phyloP scores from a whole-genome alignment of 2,797 vertebrate species.

The Xenopus petersii region DNA sequence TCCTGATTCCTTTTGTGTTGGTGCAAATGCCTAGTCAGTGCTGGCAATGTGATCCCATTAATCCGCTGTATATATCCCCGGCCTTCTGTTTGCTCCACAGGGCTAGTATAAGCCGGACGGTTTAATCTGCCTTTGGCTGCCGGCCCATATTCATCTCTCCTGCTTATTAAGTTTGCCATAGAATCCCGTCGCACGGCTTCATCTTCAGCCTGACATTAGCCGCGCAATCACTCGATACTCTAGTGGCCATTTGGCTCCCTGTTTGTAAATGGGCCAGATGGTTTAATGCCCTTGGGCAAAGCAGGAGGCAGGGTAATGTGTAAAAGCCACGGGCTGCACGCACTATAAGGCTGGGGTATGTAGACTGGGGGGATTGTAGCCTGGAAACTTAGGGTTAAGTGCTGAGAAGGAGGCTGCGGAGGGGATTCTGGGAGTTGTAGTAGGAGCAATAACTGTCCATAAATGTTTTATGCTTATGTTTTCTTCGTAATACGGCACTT shows the following conservation, averaged over 20 bases:
- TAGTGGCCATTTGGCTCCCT: too few species aligned
- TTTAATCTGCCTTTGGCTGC: conserved; percentile 28
- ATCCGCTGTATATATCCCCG: conserved; percentile 17
- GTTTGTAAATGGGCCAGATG: conserved; percentile 20
- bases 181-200: not conserved
- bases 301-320: conserved; percentile 15
- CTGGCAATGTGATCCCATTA: conserved; percentile 19
- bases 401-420: too few species aligned
- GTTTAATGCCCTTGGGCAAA: conserved; percentile 33
- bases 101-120: not conserved
- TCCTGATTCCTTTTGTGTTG: not conserved
- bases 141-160: conserved; percentile 5
- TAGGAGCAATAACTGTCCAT: too few species aligned
- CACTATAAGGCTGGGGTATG: too few species aligned
- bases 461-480: too few species aligned
- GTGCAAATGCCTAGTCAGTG: not conserved
- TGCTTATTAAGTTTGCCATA: conserved; percentile 21
- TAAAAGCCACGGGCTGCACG: not conserved
- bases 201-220: conserved; percentile 22
- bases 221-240: conserved; percentile 15
- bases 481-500: too few species aligned
- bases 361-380: too few species aligned
- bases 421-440: too few species aligned
- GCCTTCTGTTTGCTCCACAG: conserved; percentile 1
- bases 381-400: too few species aligned